phyloP scores from a whole-genome alignment of 2,113 vertebrate species.

The Ctenodactylus gundi region DNA sequence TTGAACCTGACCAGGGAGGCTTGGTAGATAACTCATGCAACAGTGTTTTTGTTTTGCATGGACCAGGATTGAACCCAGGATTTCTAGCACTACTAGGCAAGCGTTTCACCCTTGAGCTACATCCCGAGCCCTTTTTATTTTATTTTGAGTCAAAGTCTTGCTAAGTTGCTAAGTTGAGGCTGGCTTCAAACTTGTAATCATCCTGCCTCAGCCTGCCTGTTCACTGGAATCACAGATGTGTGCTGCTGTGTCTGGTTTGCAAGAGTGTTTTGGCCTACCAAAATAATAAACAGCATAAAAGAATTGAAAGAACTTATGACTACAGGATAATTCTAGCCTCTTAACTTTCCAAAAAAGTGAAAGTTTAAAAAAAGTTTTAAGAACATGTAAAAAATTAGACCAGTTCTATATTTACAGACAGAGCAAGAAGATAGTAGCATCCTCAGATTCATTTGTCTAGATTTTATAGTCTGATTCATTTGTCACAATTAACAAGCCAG shows the following conservation, averaged over 20 bases:
- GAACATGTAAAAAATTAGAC: neutral
- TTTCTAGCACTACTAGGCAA: neutral
- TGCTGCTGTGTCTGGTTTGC: neutral
- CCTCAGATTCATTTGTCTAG: neutral
- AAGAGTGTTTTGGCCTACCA: neutral
- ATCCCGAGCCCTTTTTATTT: neutral
- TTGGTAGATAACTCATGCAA: neutral
- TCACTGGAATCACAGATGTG: neutral
- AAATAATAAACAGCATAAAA: neutral
- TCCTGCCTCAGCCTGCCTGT: neutral
- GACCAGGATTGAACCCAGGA: neutral
- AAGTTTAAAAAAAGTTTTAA: neutral
- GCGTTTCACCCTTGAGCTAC: neutral
- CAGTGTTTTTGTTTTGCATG: neutral
- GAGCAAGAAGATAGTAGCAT: neutral
- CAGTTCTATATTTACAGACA: neutral
- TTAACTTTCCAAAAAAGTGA: neutral
- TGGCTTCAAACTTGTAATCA: neutral
- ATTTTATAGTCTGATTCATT: neutral
- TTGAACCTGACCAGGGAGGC: neutral
- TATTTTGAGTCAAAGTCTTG: neutral
- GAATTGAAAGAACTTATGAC: neutral
- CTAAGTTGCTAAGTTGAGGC: neutral
- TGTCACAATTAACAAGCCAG: neutral
- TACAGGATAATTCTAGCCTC: neutral